Percentiles rank a stretch among this genome's conserved stretches.
phyloP scores from a whole-genome alignment of 2,888 invertebrate genomes.

The Diaprepes abbreviatus region DNA sequence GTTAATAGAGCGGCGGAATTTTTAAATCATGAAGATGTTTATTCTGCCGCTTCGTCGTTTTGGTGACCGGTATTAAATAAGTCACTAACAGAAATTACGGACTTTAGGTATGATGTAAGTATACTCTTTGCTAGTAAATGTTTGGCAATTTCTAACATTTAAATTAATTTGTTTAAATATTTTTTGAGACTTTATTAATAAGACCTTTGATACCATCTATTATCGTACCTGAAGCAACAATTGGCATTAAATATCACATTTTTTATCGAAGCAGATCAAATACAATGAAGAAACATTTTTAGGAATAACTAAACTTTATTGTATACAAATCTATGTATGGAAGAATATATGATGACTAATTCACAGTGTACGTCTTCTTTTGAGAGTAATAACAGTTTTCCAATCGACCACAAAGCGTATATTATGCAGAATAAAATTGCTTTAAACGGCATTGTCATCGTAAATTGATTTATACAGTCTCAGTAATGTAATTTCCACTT shows the following conservation, averaged over 20 bases:
- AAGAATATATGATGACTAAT: slow-evolving; percentile 4
- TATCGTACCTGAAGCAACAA: neutral
- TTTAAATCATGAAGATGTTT: no score
- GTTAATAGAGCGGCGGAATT: no score
- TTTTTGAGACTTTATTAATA: neutral
- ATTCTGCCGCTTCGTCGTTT: no score
- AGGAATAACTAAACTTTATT: slow-evolving; percentile 21
- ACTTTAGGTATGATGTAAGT: no score
- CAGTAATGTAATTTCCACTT: neutral
- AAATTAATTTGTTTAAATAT: slow-evolving; percentile 11
- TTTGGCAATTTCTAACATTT: no score
- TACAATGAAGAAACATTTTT: slow-evolving; percentile 28
- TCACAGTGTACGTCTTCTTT: neutral
- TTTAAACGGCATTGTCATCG: slow-evolving; percentile 10
- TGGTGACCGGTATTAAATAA: no score
- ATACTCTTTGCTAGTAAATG: no score
- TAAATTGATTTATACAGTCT: neutral
- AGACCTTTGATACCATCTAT: slow-evolving; percentile 11
- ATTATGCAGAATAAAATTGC: slow-evolving; percentile 24
- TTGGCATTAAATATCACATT: slow-evolving; percentile 6
- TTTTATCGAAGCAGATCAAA: slow-evolving; percentile 13
- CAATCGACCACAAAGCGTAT: slow-evolving; percentile 13
- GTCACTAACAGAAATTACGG: no score
- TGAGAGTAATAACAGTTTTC: slow-evolving; percentile 1
- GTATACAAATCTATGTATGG: slow-evolving; percentile 30